phyloP scores from a whole-genome alignment of 2,888 invertebrate species.

The Papilio gigon region DNA sequence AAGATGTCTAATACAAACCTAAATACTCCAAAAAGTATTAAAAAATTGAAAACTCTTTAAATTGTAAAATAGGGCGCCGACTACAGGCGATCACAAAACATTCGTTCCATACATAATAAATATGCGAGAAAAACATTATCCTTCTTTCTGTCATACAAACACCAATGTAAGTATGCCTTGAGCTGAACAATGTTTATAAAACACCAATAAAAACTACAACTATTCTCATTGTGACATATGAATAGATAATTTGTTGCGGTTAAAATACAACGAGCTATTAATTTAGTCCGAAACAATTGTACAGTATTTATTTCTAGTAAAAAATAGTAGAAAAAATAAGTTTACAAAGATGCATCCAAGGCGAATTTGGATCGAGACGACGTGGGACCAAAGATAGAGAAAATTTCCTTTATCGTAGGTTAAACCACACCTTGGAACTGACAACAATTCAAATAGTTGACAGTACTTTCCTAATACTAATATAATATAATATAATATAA shows the following conservation, averaged over 20 bases:
- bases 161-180: background rate
- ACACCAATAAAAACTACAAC: background rate
- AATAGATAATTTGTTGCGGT: slow-evolving; percentile 13
- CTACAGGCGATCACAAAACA: too few relatives aligned
- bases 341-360: background rate
- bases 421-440: background rate
- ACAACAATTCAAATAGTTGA: too few relatives aligned
- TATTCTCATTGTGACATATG: background rate
- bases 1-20: too few relatives aligned
- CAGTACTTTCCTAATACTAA: too few relatives aligned
- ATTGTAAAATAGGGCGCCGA: too few relatives aligned
- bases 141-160: background rate
- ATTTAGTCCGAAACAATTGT: background rate
- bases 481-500: too few relatives aligned
- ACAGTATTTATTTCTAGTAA: background rate
- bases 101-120: too few relatives aligned
- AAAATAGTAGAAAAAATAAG: background rate
- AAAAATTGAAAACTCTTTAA: too few relatives aligned
- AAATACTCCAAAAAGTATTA: too few relatives aligned
- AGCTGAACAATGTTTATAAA: background rate
- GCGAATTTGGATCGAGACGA: too few relatives aligned
- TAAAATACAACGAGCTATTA: slow-evolving; percentile 12
- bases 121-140: background rate
- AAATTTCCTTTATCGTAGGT: background rate
- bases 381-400: background rate